phyloP scores from a whole-genome alignment of 1,140 invertebrate genomes.

The Planococcus citri region DNA sequence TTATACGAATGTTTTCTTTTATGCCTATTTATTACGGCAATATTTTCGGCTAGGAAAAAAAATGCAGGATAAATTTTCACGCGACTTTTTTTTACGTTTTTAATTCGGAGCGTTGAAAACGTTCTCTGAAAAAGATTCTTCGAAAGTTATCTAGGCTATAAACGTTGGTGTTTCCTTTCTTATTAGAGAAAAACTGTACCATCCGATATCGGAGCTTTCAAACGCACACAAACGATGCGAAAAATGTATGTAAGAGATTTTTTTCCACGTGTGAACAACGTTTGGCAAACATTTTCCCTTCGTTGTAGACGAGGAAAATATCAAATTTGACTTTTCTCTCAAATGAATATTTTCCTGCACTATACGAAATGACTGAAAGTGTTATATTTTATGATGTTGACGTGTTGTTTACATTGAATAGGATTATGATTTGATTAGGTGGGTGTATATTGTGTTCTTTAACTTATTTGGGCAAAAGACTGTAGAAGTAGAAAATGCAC shows the following conservation, averaged over 20 bases:
- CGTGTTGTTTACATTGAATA: too few relatives aligned
- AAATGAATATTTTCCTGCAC: too few relatives aligned
- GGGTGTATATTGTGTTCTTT: too few relatives aligned
- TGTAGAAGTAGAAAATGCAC: too few relatives aligned
- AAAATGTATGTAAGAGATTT: not conserved
- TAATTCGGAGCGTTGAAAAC: not conserved
- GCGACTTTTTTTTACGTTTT: not conserved
- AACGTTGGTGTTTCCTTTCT: not conserved
- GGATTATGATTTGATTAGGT: too few relatives aligned
- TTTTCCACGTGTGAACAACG: not conserved
- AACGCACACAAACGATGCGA: not conserved
- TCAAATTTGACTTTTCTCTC: too few relatives aligned
- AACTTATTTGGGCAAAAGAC: too few relatives aligned
- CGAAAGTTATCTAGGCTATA: not conserved
- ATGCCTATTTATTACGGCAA: slow-evolving; percentile 9
- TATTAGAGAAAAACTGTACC: not conserved
- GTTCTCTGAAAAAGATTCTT: not conserved
- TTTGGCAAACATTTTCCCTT: not conserved
- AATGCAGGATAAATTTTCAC: not conserved
- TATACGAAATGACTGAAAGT: too few relatives aligned
- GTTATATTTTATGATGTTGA: too few relatives aligned
- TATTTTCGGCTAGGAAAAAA: not conserved
- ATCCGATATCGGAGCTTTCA: not conserved
- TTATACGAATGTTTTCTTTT: slow-evolving; percentile 19
- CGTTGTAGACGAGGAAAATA: not conserved